phyloP scores from a whole-genome alignment of 2,113 vertebrate species.

The Nesoenas mayeri region DNA sequence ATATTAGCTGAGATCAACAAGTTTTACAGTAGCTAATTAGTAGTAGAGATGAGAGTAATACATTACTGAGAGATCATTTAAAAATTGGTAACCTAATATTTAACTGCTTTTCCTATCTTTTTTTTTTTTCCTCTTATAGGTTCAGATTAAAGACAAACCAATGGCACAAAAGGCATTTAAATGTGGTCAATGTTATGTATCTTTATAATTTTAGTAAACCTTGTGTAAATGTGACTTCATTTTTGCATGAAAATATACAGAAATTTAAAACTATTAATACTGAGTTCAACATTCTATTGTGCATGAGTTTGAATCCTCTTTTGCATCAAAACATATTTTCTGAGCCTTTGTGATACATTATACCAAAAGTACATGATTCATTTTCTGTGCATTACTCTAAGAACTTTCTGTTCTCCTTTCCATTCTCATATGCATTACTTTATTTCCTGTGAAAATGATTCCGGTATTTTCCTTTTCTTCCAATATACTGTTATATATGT shows the following conservation, averaged over 20 bases:
- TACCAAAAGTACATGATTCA: not conserved
- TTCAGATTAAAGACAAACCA: not conserved
- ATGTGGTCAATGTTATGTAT: not conserved
- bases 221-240: not conserved
- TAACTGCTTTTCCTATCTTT: not conserved
- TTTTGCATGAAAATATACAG: not conserved
- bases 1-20: not conserved
- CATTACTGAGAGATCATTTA: not conserved
- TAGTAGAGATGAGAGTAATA: not conserved
- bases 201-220: not conserved
- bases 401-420: not conserved
- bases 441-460: not conserved
- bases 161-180: not conserved
- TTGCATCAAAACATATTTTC: not conserved
- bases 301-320: not conserved
- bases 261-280: not conserved
- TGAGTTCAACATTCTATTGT: not conserved
- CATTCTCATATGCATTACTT: not conserved
- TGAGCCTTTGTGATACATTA: not conserved
- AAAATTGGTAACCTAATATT: not conserved
- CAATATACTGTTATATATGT: not conserved
- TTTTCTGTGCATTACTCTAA: not conserved
- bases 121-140: not conserved
- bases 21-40: not conserved
- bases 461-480: not conserved